These are phyloP conservation scores for Drosophila formosana DNA, from an alignment of 2,888 invertebrate genomes.

Conservation along the genomic window DNA sequence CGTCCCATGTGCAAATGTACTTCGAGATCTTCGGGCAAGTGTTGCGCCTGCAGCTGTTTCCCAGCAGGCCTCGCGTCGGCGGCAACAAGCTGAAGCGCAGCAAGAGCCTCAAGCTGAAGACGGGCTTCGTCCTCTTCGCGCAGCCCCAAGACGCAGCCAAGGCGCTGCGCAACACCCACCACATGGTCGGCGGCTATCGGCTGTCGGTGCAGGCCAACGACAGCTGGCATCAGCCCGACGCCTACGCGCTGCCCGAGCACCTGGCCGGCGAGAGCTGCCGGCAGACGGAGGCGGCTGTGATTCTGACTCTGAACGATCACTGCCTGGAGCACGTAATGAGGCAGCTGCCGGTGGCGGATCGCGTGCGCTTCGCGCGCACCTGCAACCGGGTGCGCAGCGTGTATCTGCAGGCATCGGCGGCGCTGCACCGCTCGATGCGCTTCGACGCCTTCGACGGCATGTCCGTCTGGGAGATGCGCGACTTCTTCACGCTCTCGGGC, in stretches of 20 bases:
- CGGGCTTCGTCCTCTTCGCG: constrained; percentile 33
- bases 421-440: constrained; percentile 13
- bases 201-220: constrained; percentile 34
- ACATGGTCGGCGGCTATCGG: constrained; percentile 14
- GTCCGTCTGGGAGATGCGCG: constrained; percentile 43
- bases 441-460: constrained; percentile 30
- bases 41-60: constrained; percentile 25
- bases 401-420: constrained; percentile 29
- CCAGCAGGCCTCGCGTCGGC: neutral
- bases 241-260: neutral
- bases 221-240: constrained; percentile 51
- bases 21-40: constrained; percentile 36
- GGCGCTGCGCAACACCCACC: constrained; percentile 23
- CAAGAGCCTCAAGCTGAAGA: neutral
- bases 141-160: constrained; percentile 34
- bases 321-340: constrained; percentile 39
- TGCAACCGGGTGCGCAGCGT: constrained; percentile 33
- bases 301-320: constrained; percentile 36
- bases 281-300: neutral
- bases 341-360: constrained; percentile 30
- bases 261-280: neutral
- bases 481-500: constrained; percentile 41
- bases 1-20: constrained; percentile 25
- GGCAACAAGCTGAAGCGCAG: neutral
- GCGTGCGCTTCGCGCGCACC: constrained; percentile 42